These are phyloP conservation scores for Tyrannus savana DNA, from an alignment of 2,113 vertebrate genomes.

Conservation along the genomic window DNA sequence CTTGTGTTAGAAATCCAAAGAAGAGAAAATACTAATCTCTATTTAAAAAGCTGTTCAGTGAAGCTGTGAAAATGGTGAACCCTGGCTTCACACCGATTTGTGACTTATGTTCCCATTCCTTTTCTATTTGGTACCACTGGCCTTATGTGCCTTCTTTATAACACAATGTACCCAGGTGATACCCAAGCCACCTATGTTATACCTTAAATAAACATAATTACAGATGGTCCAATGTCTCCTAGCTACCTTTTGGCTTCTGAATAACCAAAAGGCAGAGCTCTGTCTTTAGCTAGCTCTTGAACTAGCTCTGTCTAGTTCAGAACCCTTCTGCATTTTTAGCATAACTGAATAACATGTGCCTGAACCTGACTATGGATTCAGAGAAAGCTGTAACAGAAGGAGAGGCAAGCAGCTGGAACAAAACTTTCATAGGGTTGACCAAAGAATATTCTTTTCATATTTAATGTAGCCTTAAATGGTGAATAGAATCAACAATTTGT, in stretches of 20 bases:
- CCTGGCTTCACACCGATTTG: not conserved
- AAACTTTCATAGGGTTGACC: not conserved
- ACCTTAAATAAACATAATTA: not conserved
- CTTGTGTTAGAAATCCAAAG: not conserved
- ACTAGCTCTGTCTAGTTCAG: not conserved
- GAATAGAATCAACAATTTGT: not conserved
- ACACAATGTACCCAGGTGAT: not conserved
- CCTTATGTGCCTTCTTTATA: not conserved
- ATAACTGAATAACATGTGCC: accelerated
- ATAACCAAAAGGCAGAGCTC: not conserved
- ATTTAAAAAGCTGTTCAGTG: not conserved
- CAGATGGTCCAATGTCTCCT: not conserved
- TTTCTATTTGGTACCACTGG: not conserved
- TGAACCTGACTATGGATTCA: not conserved
- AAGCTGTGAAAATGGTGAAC: not conserved
- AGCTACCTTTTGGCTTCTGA: not conserved
- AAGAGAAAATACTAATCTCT: not conserved
- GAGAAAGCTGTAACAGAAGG: not conserved
- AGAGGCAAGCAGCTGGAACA: not conserved
- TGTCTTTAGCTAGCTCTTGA: not conserved
- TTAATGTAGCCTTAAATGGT: not conserved
- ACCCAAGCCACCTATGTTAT: not conserved
- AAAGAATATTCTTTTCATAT: not conserved
- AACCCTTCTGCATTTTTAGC: not conserved
- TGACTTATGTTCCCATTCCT: not conserved